phyloP scores from a whole-genome alignment of 2,113 vertebrate species.

The Phalacrocorax brasilianus region DNA sequence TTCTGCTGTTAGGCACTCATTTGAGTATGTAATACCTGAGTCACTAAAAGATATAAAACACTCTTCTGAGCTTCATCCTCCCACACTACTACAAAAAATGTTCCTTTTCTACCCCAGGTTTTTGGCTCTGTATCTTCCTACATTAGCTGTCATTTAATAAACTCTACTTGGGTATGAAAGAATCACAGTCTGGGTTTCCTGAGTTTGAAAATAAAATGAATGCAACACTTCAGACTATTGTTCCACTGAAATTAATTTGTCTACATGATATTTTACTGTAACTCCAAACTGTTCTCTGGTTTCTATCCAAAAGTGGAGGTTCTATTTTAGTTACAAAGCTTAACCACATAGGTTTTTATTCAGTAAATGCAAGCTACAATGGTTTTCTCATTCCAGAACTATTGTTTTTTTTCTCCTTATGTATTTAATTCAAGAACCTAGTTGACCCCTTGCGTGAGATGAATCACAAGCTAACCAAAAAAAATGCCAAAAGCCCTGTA shows the following conservation, averaged over 20 bases:
- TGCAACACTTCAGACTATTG: background rate
- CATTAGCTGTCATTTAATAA: constrained; percentile 10
- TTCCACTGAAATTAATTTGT: constrained; percentile 38
- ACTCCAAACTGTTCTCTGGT: background rate
- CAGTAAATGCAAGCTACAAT: background rate
- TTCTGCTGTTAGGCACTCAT: background rate
- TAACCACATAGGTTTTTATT: background rate
- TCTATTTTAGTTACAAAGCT: constrained; percentile 29
- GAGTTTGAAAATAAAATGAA: constrained; percentile 32
- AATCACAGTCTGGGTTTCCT: background rate
- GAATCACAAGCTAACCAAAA: constrained; percentile 38
- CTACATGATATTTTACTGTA: background rate
- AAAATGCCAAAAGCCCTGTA: background rate
- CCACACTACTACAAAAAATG: constrained; percentile 6
- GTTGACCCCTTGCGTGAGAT: background rate
- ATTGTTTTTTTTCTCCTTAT: background rate
- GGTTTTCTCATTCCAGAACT: background rate
- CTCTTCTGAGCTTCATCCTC: constrained; percentile 9
- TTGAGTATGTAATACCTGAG: background rate
- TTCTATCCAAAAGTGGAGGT: background rate
- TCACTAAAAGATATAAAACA: constrained; percentile 1
- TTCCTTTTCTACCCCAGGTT: background rate
- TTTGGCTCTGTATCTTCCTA: constrained; percentile 21
- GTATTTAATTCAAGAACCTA: constrained; percentile 1
- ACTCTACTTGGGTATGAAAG: background rate